Evolutionary conservation across 2,797 vertebrate genomes (phyloP), one percentile per base, ranked within the genome.

Genomic region (Parambassis ranga): DNA sequence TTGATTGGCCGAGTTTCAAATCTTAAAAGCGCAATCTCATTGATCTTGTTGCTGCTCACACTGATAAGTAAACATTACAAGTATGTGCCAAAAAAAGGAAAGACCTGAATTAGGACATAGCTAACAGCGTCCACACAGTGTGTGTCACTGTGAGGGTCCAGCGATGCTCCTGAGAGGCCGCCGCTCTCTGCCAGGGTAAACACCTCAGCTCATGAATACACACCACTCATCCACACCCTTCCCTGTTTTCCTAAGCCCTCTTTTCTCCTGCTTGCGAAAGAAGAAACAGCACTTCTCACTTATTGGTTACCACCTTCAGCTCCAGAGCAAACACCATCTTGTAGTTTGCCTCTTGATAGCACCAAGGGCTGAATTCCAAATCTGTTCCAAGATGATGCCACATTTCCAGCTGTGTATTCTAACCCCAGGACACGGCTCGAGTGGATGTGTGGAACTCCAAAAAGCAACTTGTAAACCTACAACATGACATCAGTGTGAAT

Each of bases 261-360:
- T 70, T 71, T 77, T 68, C 46, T 69, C 39, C 52, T 65, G 27
- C 49, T 65, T 16, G 30, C 62, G 65, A 76, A 77, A 83, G 57
- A 64, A 55, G 43, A 24, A 30, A 6, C 13, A 15, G 11, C 52
- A 53, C 59, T 65, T 71, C 56, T 83, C 70, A 59, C 55, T 53
- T 47, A 47, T 42, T 30, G 50, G 41, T 46, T 19, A 31, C 62
- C 57, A 71, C 51, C 51, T 73, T 59, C 22, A n/a, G 49, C 50
- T 59, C 5, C 1, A 48, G 46, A 52, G 64, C 48, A 75, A 66
- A 70, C 18, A 43, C 31, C 46, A 11, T 7, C 2, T 10, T n/a
- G 4, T 20, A 22, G 32, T 19, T 28, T 0, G 5, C 26, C 42
- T 23, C n/a, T n/a, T n/a, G n/a, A n/a, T n/a, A n/a, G n/a, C n/a